Percentiles rank a stretch among this genome's conserved stretches.
Evolutionary conservation across 2,888 invertebrate genomes (phyloP).

Genomic region (Spodoptera exigua): DNA sequence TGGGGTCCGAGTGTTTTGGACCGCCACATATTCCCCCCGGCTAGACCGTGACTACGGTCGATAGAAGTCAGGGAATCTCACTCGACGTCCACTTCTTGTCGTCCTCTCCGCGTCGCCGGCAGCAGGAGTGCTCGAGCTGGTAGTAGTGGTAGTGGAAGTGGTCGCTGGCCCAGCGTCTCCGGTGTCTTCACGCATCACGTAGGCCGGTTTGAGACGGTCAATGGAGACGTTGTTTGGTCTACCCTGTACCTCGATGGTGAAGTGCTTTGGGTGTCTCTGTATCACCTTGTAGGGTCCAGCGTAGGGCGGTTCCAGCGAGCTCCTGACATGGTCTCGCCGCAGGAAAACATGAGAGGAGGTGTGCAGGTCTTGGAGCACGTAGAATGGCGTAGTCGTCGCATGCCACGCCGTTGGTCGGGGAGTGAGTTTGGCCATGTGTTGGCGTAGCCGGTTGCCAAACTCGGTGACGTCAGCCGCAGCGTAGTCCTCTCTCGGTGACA

Average conservation of each 20-base stretch:
- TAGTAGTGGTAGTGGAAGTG: too few relatives aligned
- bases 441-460: neutral
- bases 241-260: slow-evolving; percentile 1
- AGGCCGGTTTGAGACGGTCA: too few relatives aligned
- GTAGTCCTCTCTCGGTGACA: neutral
- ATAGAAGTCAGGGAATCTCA: too few relatives aligned
- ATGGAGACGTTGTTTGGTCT: too few relatives aligned
- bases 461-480: slow-evolving; percentile 4
- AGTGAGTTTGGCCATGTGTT: slow-evolving; percentile 6
- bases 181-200: too few relatives aligned
- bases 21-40: too few relatives aligned
- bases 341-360: slow-evolving; percentile 5
- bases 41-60: too few relatives aligned
- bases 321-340: slow-evolving; percentile 1
- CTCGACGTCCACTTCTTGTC: too few relatives aligned
- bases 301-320: slow-evolving; percentile 12
- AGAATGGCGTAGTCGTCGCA: slow-evolving; percentile 2
- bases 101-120: too few relatives aligned
- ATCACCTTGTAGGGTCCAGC: slow-evolving; percentile 11
- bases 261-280: neutral
- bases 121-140: too few relatives aligned
- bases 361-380: slow-evolving; percentile 6
- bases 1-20: too few relatives aligned
- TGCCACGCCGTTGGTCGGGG: slow-evolving; percentile 9
- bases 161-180: too few relatives aligned